Base-by-base conservation (phyloP, 2,888 invertebrate genomes). In the Drosophila longiperda region DNA sequence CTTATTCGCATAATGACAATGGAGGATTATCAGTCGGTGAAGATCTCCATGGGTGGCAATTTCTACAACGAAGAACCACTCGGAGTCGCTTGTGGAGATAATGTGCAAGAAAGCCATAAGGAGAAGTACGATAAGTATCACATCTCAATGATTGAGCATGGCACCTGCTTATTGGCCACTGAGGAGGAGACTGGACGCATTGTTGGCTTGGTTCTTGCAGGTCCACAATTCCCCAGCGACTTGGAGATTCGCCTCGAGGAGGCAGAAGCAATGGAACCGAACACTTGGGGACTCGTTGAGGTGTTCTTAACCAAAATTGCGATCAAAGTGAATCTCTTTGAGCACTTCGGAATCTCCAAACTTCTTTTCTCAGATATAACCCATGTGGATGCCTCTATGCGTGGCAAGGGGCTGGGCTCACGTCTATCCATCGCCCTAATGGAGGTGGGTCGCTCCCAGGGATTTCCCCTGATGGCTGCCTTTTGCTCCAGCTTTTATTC, bases 401-500 rank as follows among this genome's bases (percentile, higher is more conserved):
- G 91, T 23, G 91, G 91, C 15, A 78, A 78, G 20, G 83, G 82
- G 0, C 68, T 91, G 15, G 91, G 91, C 12, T 5, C 75, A 0
- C 82, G 81, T 9, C 70, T 91, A 0, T 78, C 83, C 5, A 48
- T 72, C 33, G 75, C 80, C 12, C 76, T 88, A 1, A 87, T 90
- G 58, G 82, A 89, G 29, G 71, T 83, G 17, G 89, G 81, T 0
- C 80, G 75, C 8, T 52, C 68, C n/a, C 68, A 84, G 48, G 84
- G 83, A 0, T 86, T 75, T 36, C 77, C 80, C 5, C 15, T 87
- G 3, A 80, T 85, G 49, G 34, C 71, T 1, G 82, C 79, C 38
- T 86, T 85, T 62, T 91, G 89, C 66, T 72, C 89, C 4, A 91
- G 90, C 70, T 75, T 76, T 17, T 91, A 83, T 61, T 89, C 91